These are phyloP conservation scores for Agrilus mali DNA, from an alignment of 2,888 invertebrate genomes.

Conservation along the genomic window DNA sequence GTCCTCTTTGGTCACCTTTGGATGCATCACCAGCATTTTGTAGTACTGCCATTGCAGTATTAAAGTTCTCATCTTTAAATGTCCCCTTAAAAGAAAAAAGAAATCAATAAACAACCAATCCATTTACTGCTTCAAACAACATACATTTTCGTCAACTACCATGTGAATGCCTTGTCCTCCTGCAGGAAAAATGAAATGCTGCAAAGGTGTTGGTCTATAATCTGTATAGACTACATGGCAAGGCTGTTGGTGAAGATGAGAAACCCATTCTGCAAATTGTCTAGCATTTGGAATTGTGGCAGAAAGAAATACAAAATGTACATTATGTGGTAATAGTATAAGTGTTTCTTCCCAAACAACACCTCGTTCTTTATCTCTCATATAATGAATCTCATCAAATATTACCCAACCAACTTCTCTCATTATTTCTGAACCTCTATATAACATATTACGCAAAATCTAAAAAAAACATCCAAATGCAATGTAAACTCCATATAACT, in stretches of 20 bases:
- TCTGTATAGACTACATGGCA: conserved; percentile 99
- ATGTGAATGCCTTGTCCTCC: conserved; percentile 94
- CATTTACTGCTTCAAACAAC: not conserved
- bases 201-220: conserved; percentile 91
- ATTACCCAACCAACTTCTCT: conserved; percentile 99
- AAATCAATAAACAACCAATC: not conserved
- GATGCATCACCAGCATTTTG: conserved; percentile 66
- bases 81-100: conserved; percentile 50
- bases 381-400: conserved; percentile 99
- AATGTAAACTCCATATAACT: too few relatives aligned
- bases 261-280: conserved; percentile 92
- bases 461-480: conserved; percentile 31
- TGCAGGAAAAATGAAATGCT: conserved; percentile 95
- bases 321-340: conserved; percentile 92
- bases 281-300: conserved; percentile 99
- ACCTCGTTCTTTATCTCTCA: conserved; percentile 98
- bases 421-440: conserved; percentile 96
- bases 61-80: conserved; percentile 96
- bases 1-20: conserved; percentile 68
- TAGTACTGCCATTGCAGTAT: conserved; percentile 89
- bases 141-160: conserved; percentile 81
- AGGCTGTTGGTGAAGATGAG: conserved; percentile 87
- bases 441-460: conserved; percentile 97
- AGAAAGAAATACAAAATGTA: conserved; percentile 96
- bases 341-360: conserved; percentile 99